Evolutionary conservation across 2,113 vertebrate genomes (phyloP), one percentile per base, ranked within the genome.

Genomic region (Acanthisitta chloris): DNA sequence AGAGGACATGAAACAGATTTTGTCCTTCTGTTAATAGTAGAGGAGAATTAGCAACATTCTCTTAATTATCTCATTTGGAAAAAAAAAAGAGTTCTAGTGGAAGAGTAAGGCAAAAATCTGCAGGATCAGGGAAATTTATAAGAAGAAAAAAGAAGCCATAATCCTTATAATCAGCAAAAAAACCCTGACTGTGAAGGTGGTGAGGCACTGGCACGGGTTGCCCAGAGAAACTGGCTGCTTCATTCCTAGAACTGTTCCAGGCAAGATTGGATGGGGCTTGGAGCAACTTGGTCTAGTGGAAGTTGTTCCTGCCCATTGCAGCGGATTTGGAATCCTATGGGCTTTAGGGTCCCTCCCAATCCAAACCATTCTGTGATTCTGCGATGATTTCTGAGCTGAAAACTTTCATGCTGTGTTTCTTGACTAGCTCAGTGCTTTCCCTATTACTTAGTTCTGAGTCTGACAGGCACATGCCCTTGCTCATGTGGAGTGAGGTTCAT

Each of bases 401-500:
- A 72, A 64, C 70, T 91, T 91, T 81, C 87, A 45, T 59, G 49
- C 80, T 91, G 67, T 69, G 64, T 95, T 95, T 82, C 84, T 91
- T 73, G 80, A 73, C 76, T 67, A 91, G 80, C 80, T 93, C 78
- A 93, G 70, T 93, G 88, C 80, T 91, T 95, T 93, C n/a, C 26
- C 38, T 69, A 48, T 86, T 88, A 88, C 84, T 95, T 81, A 81
- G 84, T 73, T 21, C 65, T 24, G 58, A 77, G 43, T 34, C 91
- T 88, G 88, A 93, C 76, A 95, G 91, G 82, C 91, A 81, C 84
- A 78, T 93, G 88, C 84, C 83, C 80, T 95, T 74, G 74, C 59
- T 91, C 91, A 78, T 65, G 6, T 40, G 45, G 59, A 81, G 84
- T 48, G 88, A 91, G 88, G 85, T 85, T 91, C 80, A 82, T 95